Conservation (phyloP, 2,888 invertebrate genomes). For the Crocallis elinguaria region DNA sequence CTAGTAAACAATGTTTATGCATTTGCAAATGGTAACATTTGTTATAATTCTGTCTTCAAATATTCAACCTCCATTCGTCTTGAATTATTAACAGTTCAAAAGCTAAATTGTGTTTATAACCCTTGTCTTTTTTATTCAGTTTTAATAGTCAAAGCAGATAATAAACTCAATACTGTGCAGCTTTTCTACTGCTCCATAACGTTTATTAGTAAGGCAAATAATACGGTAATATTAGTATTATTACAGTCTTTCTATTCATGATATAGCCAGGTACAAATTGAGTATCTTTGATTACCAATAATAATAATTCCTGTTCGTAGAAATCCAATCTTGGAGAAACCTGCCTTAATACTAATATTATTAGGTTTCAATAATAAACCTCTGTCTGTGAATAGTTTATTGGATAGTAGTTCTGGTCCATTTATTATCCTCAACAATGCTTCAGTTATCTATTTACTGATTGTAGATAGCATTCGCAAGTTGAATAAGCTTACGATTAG, state of each 20-base stretch:
- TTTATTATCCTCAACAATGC: conserved; percentile 20
- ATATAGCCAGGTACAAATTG: conserved; percentile 15
- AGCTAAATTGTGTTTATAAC: too few species aligned
- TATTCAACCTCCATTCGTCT: too few species aligned
- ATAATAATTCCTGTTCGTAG: conserved; percentile 28
- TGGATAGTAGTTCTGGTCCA: conserved; percentile 16
- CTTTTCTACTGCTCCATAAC: too few species aligned
- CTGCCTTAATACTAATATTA: conserved; percentile 28
- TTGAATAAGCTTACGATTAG: not conserved
- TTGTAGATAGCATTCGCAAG: too few species aligned
- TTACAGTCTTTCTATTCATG: conserved; percentile 8
- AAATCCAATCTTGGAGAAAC: conserved; percentile 21
- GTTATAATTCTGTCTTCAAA: too few species aligned
- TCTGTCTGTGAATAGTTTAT: conserved; percentile 20
- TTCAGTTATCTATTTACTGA: conserved; percentile 10
- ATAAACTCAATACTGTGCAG: too few species aligned
- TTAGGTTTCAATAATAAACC: conserved; percentile 35
- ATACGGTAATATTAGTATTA: not conserved
- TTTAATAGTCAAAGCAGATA: too few species aligned
- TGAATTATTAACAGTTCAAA: too few species aligned
- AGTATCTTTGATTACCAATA: conserved; percentile 24
- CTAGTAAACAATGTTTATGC: too few species aligned
- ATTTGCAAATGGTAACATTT: too few species aligned
- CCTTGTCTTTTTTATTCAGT: too few species aligned
- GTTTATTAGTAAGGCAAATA: too few species aligned